A percentile compares a stretch with the other conserved stretches of the same genome.
These are phyloP conservation scores for Rhinolophus ferrumequinum DNA, from an alignment of 2,113 vertebrate genomes.

Conservation along the genomic window DNA sequence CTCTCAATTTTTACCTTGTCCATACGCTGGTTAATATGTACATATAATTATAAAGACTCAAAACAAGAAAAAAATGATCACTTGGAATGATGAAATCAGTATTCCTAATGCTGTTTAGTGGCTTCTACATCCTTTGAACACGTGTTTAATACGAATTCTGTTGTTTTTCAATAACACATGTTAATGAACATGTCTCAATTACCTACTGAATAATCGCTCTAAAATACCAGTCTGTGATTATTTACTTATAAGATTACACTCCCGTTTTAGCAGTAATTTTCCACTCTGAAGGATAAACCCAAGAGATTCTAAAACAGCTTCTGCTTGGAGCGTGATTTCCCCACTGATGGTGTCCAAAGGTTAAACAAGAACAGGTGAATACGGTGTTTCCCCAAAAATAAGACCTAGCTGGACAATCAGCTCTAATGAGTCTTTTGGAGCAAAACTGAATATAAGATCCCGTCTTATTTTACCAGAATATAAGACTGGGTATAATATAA, in stretches of 20 bases:
- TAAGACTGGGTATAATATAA: too few species aligned
- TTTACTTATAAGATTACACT: conserved; percentile 51
- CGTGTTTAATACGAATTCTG: conserved; percentile 43
- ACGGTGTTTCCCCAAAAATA: too few species aligned
- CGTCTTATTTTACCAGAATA: too few species aligned
- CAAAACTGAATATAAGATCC: too few species aligned
- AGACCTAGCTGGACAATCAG: too few species aligned
- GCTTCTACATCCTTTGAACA: conserved; percentile 25
- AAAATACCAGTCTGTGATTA: conserved; percentile 51
- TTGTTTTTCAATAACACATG: conserved; percentile 62
- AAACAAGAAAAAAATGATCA: conserved; percentile 37
- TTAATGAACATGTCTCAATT: conserved; percentile 59
- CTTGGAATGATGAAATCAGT: conserved; percentile 38
- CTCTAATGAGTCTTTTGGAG: too few species aligned
- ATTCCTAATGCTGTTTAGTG: conserved; percentile 27
- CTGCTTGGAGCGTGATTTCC: conserved; percentile 47
- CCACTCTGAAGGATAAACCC: conserved; percentile 33
- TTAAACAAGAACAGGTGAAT: conserved; percentile 48
- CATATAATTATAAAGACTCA: conserved; percentile 23
- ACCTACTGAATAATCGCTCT: conserved; percentile 50
- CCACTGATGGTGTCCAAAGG: neutral
- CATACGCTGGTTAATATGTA: conserved; percentile 23
- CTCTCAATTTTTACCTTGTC: neutral
- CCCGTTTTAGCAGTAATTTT: conserved; percentile 43
- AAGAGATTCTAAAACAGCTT: conserved; percentile 19